phyloP scores from a whole-genome alignment of 2,797 vertebrate genomes.

The Melanogrammus aeglefinus region DNA sequence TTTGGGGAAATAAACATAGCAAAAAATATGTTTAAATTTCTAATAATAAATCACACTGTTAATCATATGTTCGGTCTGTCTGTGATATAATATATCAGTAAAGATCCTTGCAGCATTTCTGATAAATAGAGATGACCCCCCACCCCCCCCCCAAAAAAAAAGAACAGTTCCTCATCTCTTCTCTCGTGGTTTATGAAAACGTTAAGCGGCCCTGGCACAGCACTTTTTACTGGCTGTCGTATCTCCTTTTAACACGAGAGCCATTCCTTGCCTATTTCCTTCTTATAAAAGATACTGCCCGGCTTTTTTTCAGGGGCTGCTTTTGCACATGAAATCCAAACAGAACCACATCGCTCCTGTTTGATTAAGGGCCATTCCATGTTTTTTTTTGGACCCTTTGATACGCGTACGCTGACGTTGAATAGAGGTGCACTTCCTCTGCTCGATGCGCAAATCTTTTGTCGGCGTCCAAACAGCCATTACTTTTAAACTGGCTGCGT shows the following conservation, averaged over 20 bases:
- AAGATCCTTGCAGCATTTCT: neutral
- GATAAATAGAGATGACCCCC: neutral
- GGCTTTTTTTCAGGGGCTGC: neutral
- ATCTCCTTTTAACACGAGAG: neutral
- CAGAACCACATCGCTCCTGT: neutral
- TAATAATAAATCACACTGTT: neutral
- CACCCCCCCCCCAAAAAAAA: neutral
- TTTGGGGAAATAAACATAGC: too few relatives aligned
- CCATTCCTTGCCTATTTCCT: neutral
- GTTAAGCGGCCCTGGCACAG: neutral
- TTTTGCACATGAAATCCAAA: neutral
- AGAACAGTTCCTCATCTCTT: neutral
- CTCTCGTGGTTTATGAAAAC: neutral
- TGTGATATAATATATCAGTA: neutral
- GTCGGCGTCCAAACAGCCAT: slow-evolving; percentile 40
- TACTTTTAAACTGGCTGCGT: slow-evolving; percentile 55
- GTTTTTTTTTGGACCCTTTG: slow-evolving; percentile 10
- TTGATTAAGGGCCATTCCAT: neutral
- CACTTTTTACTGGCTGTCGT: neutral
- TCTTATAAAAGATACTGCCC: neutral
- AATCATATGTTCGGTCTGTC: neutral
- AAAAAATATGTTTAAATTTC: neutral
- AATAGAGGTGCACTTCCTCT: slow-evolving; percentile 48
- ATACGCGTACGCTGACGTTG: slow-evolving; percentile 36
- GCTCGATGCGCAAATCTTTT: slow-evolving; percentile 31